These are phyloP conservation scores for Allobates femoralis DNA, from an alignment of 2,797 vertebrate genomes.

Conservation along the genomic window DNA sequence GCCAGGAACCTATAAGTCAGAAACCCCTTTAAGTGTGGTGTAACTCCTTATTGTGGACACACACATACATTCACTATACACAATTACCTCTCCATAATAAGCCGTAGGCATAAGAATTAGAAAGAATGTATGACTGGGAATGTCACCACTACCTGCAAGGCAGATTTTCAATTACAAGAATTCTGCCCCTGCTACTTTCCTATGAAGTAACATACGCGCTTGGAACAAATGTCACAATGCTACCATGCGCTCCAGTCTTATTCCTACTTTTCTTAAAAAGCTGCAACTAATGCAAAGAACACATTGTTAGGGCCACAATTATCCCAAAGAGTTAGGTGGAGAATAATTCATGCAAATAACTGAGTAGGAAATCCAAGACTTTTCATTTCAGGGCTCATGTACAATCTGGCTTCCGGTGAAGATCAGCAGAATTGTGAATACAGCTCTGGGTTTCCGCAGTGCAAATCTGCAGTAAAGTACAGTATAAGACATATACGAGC, in stretches of 20 bases:
- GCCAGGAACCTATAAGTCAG: no score
- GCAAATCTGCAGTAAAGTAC: no score
- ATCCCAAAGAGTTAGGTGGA: slow-evolving; percentile 4
- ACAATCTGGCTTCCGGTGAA: no score
- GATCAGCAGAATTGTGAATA: no score
- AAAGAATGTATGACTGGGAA: neutral
- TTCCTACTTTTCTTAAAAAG: slow-evolving; percentile 1
- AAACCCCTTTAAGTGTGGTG: neutral
- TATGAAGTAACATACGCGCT: slow-evolving; percentile 26
- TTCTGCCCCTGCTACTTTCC: slow-evolving; percentile 16
- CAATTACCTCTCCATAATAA: neutral
- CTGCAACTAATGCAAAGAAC: neutral
- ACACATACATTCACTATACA: no score
- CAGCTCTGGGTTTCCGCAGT: no score
- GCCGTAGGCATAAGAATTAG: slow-evolving; percentile 8
- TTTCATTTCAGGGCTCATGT: no score
- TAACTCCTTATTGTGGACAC: neutral
- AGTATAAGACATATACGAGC: no score
- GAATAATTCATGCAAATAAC: neutral
- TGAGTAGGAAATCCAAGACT: neutral
- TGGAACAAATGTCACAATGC: neutral
- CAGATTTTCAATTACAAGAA: slow-evolving; percentile 6
- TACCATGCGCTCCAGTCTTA: neutral
- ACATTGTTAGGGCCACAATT: neutral
- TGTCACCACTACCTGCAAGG: slow-evolving; percentile 14